Percentiles rank a stretch among this genome's conserved stretches.
These are phyloP conservation scores for Pelodytes ibericus DNA, from an alignment of 2,797 vertebrate genomes.

Conservation along the genomic window DNA sequence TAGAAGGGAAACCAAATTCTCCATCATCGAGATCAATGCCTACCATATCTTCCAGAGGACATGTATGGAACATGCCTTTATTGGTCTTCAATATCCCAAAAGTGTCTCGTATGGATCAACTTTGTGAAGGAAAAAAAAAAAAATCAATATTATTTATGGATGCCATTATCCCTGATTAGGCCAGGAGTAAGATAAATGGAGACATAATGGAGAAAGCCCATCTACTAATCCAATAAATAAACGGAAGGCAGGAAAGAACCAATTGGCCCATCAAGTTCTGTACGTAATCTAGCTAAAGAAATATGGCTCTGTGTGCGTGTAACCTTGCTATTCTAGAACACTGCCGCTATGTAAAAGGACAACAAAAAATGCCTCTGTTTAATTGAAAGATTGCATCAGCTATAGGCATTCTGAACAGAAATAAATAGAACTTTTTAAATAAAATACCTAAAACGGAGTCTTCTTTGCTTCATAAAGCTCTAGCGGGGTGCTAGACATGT, in stretches of 20 bases:
- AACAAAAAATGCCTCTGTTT: too few species aligned
- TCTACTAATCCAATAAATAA: constrained; percentile 2
- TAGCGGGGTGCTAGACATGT: too few species aligned
- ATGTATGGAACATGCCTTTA: neutral
- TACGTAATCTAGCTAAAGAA: neutral
- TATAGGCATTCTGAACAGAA: too few species aligned
- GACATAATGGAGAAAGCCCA: constrained; percentile 13
- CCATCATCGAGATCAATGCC: constrained; percentile 17
- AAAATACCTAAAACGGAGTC: too few species aligned
- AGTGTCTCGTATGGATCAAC: constrained; percentile 1
- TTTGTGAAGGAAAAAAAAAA: constrained; percentile 27
- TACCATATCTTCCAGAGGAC: neutral
- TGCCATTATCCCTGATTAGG: constrained; percentile 33
- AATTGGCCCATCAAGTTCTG: neutral
- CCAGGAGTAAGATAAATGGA: constrained; percentile 29
- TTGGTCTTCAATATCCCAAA: constrained; percentile 31
- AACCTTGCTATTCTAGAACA: too few species aligned
- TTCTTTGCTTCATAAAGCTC: too few species aligned
- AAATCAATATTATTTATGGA: constrained; percentile 42
- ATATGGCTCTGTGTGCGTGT: too few species aligned
- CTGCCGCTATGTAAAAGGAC: too few species aligned
- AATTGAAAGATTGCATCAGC: too few species aligned
- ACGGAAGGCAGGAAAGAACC: neutral
- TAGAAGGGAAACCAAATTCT: neutral
- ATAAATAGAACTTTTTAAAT: too few species aligned